Conservation (phyloP, 2,888 invertebrate species). For the Phaonia tiefii region DNA sequence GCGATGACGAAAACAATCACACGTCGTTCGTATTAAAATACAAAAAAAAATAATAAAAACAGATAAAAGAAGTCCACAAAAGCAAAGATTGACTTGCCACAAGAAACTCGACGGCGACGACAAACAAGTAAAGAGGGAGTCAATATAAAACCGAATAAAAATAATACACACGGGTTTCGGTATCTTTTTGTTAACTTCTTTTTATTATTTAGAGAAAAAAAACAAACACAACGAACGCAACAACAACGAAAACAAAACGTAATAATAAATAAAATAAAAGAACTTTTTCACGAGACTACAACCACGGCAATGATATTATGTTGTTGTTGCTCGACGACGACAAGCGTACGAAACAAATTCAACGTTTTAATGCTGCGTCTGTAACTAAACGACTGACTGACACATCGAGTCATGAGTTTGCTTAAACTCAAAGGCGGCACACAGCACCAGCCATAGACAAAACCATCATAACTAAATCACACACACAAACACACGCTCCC, state of each 20-base stretch:
- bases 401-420: conserved; percentile 36
- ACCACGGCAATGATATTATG: not conserved
- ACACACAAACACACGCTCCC: not conserved
- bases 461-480: conserved; percentile 44
- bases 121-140: not conserved
- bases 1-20: conserved; percentile 28
- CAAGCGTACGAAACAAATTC: conserved; percentile 46
- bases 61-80: conserved; percentile 1
- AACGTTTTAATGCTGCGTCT: conserved; percentile 66
- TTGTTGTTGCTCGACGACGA: conserved; percentile 2
- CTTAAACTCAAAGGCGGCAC: conserved; percentile 50
- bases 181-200: conserved; percentile 31
- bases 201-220: conserved; percentile 19
- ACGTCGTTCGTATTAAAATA: conserved; percentile 2
- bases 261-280: conserved; percentile 29
- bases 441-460: conserved; percentile 2
- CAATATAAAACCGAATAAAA: conserved; percentile 9
- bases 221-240: conserved; percentile 39
- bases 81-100: not conserved
- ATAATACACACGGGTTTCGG: conserved; percentile 25
- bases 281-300: conserved; percentile 29
- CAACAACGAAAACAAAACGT: conserved; percentile 1
- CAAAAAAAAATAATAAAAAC: not conserved
- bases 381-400: conserved; percentile 64
- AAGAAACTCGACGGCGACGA: not conserved